phyloP scores from a whole-genome alignment of 2,888 invertebrate genomes.

The Rhabditoides inermis region DNA sequence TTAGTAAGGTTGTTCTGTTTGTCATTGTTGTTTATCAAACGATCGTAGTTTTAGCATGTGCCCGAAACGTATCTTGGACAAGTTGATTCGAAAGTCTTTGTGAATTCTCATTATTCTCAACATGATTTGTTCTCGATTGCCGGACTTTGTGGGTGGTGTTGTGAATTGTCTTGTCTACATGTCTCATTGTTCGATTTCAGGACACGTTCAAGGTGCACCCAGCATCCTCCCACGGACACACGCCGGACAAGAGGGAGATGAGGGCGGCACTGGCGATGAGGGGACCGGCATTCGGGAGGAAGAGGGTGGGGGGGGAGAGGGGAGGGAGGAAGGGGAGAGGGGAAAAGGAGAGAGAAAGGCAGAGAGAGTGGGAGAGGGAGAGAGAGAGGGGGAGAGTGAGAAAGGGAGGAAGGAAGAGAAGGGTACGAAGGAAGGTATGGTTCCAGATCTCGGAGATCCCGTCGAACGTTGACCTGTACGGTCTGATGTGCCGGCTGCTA shows the following conservation, averaged over 20 bases:
- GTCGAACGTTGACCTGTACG: constrained; percentile 64
- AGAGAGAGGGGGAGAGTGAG: constrained; percentile 26
- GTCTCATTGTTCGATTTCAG: no score
- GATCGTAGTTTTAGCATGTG: no score
- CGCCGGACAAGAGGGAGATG: constrained; percentile 26
- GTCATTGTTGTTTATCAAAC: no score
- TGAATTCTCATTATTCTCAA: no score
- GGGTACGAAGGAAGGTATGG: background rate
- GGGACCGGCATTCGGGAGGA: constrained; percentile 60
- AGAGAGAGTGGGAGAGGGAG: constrained; percentile 23
- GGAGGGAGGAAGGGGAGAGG: constrained; percentile 54
- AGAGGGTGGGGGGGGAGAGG: constrained; percentile 28
- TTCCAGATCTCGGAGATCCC: constrained; percentile 57
- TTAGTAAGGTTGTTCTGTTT: no score
- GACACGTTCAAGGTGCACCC: no score
- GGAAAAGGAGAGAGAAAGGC: constrained; percentile 57
- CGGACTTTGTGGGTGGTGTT: no score
- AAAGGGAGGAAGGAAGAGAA: constrained; percentile 60
- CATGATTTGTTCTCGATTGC: no score
- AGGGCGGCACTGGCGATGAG: constrained; percentile 27
- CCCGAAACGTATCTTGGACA: no score
- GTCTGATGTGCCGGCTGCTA: constrained; percentile 62
- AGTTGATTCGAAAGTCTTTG: no score
- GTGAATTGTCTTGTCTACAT: no score
- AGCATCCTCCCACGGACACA: constrained; percentile 7